Evolutionary conservation across 2,888 invertebrate genomes (phyloP).

Genomic region (Chymomyza caudatula): DNA sequence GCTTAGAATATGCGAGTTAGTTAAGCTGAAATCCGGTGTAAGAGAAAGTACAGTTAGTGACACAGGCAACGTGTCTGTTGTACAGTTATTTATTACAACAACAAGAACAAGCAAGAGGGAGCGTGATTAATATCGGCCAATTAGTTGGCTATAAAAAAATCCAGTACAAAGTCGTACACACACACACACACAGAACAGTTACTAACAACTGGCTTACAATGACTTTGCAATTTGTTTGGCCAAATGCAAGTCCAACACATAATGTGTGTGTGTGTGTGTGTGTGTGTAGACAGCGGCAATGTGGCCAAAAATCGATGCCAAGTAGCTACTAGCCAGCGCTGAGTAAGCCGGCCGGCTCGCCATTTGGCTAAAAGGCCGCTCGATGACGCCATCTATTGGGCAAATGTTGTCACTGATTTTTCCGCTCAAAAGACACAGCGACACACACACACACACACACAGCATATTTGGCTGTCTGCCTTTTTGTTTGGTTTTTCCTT

Average conservation of each 20-base stretch:
- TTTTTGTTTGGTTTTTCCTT: constrained; percentile 46
- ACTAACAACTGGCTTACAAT: constrained; percentile 6
- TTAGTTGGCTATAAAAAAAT: constrained; percentile 15
- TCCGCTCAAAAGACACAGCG: constrained; percentile 8
- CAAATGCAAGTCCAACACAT: constrained; percentile 37
- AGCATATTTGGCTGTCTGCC: not conserved
- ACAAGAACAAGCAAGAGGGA: not conserved
- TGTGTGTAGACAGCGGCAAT: not conserved
- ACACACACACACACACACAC: not conserved
- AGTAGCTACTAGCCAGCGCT: not conserved
- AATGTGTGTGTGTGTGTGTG: too few relatives aligned
- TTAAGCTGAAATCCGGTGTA: not conserved
- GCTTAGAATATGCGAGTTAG: too few relatives aligned
- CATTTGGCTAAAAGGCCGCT: constrained; percentile 26
- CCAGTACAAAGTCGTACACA: not conserved
- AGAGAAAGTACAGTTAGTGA: not conserved
- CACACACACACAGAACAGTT: too few relatives aligned
- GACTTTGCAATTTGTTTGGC: constrained; percentile 39
- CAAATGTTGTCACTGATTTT: constrained; percentile 53
- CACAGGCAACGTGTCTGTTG: not conserved
- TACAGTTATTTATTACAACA: not conserved
- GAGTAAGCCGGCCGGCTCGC: constrained; percentile 30
- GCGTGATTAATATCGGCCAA: constrained; percentile 14
- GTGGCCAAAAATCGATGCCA: constrained; percentile 38
- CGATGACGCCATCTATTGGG: constrained; percentile 59